A percentile compares a stretch with the other conserved stretches of the same genome.
These are phyloP conservation scores for Chorisops tibialis DNA, from an alignment of 2,888 invertebrate genomes.

Conservation along the genomic window DNA sequence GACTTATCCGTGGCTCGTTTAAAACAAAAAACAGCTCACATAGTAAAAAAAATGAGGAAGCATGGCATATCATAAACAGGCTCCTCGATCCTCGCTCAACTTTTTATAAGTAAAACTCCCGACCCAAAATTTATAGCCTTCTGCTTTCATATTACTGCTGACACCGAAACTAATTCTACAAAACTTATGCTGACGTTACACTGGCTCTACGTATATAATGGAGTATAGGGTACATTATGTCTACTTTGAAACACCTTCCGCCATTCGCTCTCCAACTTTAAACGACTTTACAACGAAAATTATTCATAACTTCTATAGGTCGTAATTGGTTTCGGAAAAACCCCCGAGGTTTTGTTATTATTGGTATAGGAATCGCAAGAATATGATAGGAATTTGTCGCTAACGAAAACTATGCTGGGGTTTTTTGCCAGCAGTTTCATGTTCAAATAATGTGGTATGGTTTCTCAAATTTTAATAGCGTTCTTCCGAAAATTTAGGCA, in stretches of 20 bases:
- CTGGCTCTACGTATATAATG: no score
- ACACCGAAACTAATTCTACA: constrained; percentile 27
- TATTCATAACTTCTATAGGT: constrained; percentile 24
- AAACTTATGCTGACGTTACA: constrained; percentile 25
- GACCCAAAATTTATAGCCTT: constrained; percentile 29
- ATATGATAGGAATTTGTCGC: neutral
- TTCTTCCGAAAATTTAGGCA: neutral
- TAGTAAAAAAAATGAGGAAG: neutral
- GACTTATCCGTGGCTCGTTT: constrained; percentile 11
- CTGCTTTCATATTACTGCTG: constrained; percentile 26
- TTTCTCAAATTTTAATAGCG: no score
- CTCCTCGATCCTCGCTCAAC: constrained; percentile 7
- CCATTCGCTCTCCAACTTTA: constrained; percentile 5
- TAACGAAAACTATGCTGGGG: no score
- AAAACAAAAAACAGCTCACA: constrained; percentile 1
- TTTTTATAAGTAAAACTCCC: constrained; percentile 26
- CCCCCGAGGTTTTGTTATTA: constrained; percentile 2
- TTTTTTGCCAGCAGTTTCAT: no score
- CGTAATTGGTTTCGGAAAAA: constrained; percentile 25
- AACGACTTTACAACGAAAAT: constrained; percentile 25
- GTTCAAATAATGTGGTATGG: no score
- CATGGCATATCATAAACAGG: constrained; percentile 13
- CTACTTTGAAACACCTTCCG: neutral
- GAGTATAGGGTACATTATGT: neutral
- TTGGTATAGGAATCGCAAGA: neutral